Conservation (phyloP, 2,797 vertebrate genomes). For the Protosalanx chinensis region DNA sequence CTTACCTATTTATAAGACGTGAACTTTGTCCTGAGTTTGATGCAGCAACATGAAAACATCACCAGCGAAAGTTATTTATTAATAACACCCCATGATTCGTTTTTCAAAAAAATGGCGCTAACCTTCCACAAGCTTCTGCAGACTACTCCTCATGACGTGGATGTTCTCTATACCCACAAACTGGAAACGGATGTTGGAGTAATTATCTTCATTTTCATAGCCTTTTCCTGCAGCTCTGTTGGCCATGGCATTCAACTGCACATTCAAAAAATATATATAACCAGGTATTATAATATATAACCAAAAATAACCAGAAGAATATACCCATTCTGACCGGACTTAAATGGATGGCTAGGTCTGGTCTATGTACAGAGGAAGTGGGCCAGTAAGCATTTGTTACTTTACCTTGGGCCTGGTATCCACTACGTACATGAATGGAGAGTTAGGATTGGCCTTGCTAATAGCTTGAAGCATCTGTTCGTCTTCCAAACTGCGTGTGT, state of each 20-base stretch:
- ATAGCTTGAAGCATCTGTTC: conserved; percentile 79
- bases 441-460: conserved; percentile 72
- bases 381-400: conserved; percentile 6
- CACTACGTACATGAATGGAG: conserved; percentile 80
- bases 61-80: conserved; percentile 9
- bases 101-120: background rate
- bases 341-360: background rate
- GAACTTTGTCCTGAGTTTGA: background rate
- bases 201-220: conserved; percentile 82
- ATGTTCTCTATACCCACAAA: conserved; percentile 84
- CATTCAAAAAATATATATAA: background rate
- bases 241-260: conserved; percentile 79
- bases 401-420: conserved; percentile 81
- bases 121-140: conserved; percentile 82
- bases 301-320: background rate
- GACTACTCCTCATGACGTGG: conserved; percentile 79
- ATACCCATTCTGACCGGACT: background rate
- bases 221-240: conserved; percentile 81
- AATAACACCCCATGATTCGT: background rate
- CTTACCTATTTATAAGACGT: background rate
- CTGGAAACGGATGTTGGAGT: conserved; percentile 78
- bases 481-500: conserved; percentile 74
- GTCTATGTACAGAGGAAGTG: background rate
- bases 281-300: no score
- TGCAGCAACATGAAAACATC: background rate